A percentile compares a stretch with the other conserved stretches of the same genome.
phyloP scores from a whole-genome alignment of 2,113 vertebrate genomes.

The Psittacula cyanocephala region DNA sequence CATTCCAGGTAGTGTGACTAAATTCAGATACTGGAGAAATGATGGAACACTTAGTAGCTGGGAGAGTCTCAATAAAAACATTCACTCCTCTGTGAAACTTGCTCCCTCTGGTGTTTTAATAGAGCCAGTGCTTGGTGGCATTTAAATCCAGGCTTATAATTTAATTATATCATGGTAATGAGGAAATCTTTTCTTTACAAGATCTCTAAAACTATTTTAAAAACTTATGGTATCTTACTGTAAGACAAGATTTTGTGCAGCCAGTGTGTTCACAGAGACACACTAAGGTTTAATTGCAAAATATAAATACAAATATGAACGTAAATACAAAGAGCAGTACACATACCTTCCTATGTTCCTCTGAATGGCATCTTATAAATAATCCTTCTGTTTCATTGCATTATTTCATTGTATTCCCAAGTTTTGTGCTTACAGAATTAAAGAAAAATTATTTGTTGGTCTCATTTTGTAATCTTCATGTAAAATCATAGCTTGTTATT shows the following conservation, averaged over 20 bases:
- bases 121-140: not conserved
- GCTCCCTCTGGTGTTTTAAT: constrained; percentile 63
- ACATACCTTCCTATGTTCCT: not conserved
- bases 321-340: not conserved
- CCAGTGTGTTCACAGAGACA: not conserved
- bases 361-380: not conserved
- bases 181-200: not conserved
- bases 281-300: not conserved
- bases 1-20: not conserved
- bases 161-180: not conserved
- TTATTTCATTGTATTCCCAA: not conserved
- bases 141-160: not conserved
- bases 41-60: not conserved
- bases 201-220: not conserved
- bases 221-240: not conserved
- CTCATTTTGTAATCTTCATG: not conserved
- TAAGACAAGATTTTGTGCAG: not conserved
- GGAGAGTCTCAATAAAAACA: not conserved
- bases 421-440: not conserved
- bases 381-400: not conserved
- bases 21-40: not conserved
- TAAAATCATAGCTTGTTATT: not conserved
- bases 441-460: not conserved
- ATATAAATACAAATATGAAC: not conserved
- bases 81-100: not conserved